A percentile compares a stretch with the other conserved stretches of the same genome.
Evolutionary conservation across 1,140 invertebrate species (phyloP).

Genomic region (Globodera rostochiensis): DNA sequence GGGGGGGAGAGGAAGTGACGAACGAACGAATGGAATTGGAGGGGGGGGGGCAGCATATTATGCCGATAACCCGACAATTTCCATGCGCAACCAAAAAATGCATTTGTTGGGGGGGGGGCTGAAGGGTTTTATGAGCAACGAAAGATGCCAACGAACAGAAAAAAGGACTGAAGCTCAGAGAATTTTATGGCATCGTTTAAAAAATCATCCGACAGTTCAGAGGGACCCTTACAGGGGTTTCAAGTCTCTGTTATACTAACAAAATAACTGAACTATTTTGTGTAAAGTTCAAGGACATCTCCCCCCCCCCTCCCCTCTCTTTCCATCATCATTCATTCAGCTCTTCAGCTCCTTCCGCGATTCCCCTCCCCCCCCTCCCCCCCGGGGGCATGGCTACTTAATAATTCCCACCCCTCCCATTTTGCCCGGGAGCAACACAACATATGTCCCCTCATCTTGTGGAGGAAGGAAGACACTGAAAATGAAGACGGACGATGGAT

Average conservation of each 20-base stretch:
- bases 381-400: background rate
- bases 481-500: slow-evolving; percentile 4
- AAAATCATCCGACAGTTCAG: no score
- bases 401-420: background rate
- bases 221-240: no score
- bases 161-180: background rate
- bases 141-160: no score
- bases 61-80: background rate
- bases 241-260: no score
- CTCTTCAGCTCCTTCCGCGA: no score
- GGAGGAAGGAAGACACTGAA: background rate
- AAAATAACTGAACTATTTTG: background rate
- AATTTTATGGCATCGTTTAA: background rate
- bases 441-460: background rate
- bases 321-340: no score
- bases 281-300: background rate
- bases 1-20: no score
- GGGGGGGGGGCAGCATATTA: no score
- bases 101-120: background rate
- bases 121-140: no score
- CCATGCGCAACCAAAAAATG: background rate
- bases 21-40: no score
- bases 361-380: no score
- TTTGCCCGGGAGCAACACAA: background rate
- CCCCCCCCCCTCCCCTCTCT: background rate